Conservation (phyloP, 2,797 vertebrate genomes). For the Melanotaenia trifasciata region DNA sequence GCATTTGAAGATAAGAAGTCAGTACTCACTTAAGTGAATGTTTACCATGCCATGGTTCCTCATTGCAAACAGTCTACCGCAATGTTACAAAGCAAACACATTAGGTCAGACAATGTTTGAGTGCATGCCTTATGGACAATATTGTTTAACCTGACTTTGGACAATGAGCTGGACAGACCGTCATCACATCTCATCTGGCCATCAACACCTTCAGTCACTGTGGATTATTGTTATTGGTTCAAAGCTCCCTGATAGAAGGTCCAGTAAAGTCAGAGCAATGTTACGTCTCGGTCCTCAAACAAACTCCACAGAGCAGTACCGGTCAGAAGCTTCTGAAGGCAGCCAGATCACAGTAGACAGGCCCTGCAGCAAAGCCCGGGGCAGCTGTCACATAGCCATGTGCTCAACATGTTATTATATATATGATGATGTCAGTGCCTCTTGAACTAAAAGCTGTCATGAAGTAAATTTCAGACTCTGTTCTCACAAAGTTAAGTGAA, state of each 20-base stretch:
- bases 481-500: conserved; percentile 26
- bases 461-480: conserved; percentile 20
- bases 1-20: neutral
- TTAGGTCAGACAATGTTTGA: neutral
- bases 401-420: conserved; percentile 22
- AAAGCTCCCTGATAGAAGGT: conserved; percentile 31
- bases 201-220: conserved; percentile 50
- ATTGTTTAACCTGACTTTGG: conserved; percentile 2
- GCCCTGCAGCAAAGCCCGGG: conserved; percentile 42
- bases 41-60: neutral
- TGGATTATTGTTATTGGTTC: conserved; percentile 36
- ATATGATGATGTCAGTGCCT: conserved; percentile 16
- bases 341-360: conserved; percentile 43
- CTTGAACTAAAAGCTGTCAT: conserved; percentile 14
- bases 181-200: conserved; percentile 51
- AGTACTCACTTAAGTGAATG: neutral
- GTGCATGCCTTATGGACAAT: neutral
- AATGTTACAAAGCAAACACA: neutral
- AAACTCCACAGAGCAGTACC: conserved; percentile 17
- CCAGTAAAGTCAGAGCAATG: conserved; percentile 32
- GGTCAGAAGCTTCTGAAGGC: conserved; percentile 50
- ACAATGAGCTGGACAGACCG: conserved; percentile 24
- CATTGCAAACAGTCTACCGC: neutral
- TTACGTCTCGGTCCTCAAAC: conserved; percentile 22
- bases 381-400: conserved; percentile 46